phyloP scores from a whole-genome alignment of 2,888 invertebrate species.

The Drosophila picticornis region DNA sequence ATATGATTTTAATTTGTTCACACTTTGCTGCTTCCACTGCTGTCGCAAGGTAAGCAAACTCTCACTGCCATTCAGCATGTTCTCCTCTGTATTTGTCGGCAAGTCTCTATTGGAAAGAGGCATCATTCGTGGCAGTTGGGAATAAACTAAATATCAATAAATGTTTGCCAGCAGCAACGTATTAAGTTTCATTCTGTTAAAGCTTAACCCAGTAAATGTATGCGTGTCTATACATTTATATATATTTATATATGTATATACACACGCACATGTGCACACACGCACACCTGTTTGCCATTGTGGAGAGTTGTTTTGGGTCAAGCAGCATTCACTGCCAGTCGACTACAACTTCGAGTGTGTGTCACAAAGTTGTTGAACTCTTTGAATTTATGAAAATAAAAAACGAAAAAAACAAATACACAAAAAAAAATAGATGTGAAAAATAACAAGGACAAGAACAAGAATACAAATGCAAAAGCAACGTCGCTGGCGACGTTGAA shows the following conservation, averaged over 20 bases:
- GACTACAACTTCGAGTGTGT: constrained; percentile 43
- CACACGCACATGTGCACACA: not conserved
- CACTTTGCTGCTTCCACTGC: constrained; percentile 28
- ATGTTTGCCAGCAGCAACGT: not conserved
- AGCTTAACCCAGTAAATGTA: constrained; percentile 4
- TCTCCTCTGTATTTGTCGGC: constrained; percentile 8
- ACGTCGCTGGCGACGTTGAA: constrained; percentile 19
- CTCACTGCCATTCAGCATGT: no score
- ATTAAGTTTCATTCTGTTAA: not conserved
- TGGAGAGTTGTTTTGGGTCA: constrained; percentile 31
- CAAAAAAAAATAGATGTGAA: constrained; percentile 3
- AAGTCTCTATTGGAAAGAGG: constrained; percentile 61
- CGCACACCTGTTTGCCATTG: not conserved
- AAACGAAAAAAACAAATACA: not conserved
- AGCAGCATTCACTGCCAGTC: constrained; percentile 47
- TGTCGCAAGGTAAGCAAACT: constrained; percentile 1
- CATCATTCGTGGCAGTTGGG: constrained; percentile 15
- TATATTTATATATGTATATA: not conserved
- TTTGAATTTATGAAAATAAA: constrained; percentile 35
- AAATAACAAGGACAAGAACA: constrained; percentile 1
- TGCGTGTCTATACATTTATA: not conserved
- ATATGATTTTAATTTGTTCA: constrained; percentile 75
- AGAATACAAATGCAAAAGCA: not conserved
- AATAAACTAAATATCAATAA: not conserved
- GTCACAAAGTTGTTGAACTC: constrained; percentile 73